Evolutionary conservation across 2,797 vertebrate genomes (phyloP), one percentile per base, ranked within the genome.

Genomic region (Argentina silus): DNA sequence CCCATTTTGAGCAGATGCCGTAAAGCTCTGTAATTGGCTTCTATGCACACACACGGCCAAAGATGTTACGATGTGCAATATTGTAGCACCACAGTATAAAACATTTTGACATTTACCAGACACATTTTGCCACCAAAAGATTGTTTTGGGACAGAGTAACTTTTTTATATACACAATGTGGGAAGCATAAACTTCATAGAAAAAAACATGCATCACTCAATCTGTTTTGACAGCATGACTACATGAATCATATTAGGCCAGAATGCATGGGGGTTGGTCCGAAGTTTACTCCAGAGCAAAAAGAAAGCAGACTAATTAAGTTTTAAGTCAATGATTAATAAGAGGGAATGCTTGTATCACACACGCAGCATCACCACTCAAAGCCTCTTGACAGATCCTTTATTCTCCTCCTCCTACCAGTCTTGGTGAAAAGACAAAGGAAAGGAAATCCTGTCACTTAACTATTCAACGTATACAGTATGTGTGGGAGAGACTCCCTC

Each of bases 351-450:
- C 81, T 74, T 86, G 88, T 82, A 83, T 84, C 82, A 73, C 79
- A 79, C 73, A 69, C 45, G 67, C 76, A 67, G 66, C 67, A 71
- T 74, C 19, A 19, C 61, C 76, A 72, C 19, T 90, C 81, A 90
- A 87, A 89, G 83, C 81, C 27, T 36, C 77, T 84, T 86, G 85
- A 89, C 85, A 85, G 81, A 86, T 80, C 76, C 85, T 90, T 92
- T 91, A 84, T 91, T 84, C 86, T 70, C 76, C 78, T 69, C 66
- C 81, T 78, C 85, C 42, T 72, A 53, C 64, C 69, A 45, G 44
- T 23, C 64, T 11, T 15, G 48, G 21, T 21, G 45, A 50, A 43
- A 75, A 88, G 85, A 89, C 86, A 86, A 87, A 88, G 72, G 76
- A 67, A 3, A 68, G 69, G 66, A 83, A 81, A 82, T 81, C 71